These are phyloP conservation scores for Gallirallus australis DNA, from an alignment of 2,797 vertebrate species.

Conservation along the genomic window DNA sequence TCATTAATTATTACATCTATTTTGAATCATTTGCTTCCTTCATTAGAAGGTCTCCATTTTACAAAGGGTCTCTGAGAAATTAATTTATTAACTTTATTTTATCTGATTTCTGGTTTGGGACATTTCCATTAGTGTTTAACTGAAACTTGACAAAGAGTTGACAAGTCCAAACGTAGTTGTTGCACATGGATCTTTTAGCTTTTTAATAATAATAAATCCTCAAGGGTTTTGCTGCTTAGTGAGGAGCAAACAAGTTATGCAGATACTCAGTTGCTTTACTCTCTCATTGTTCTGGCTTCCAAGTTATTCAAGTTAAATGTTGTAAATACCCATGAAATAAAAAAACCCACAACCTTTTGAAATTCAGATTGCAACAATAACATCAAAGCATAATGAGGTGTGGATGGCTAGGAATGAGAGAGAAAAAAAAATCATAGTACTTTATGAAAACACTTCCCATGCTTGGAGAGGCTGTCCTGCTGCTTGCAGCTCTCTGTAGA, in stretches of 20 bases:
- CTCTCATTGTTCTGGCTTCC: neutral
- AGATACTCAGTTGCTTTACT: neutral
- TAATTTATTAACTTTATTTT: conserved; percentile 41
- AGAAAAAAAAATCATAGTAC: neutral
- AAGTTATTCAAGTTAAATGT: neutral
- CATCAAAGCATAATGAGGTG: neutral
- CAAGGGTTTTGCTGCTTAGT: neutral
- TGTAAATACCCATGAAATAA: neutral
- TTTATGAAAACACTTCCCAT: neutral
- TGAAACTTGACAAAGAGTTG: conserved; percentile 31
- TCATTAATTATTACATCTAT: conserved; percentile 65
- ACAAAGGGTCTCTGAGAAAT: neutral
- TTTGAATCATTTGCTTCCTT: conserved; percentile 49
- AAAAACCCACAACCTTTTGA: neutral
- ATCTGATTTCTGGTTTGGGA: conserved; percentile 21
- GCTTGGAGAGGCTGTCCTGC: neutral
- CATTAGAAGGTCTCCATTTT: conserved; percentile 6
- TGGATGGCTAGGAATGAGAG: neutral
- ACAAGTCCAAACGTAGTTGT: neutral
- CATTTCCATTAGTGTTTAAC: conserved; percentile 20
- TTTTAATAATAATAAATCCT: neutral
- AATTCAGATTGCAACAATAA: neutral
- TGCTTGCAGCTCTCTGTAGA: neutral
- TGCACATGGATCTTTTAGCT: neutral
- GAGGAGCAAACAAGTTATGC: neutral